phyloP scores from a whole-genome alignment of 2,888 invertebrate species.

The Tenthredo amoena region DNA sequence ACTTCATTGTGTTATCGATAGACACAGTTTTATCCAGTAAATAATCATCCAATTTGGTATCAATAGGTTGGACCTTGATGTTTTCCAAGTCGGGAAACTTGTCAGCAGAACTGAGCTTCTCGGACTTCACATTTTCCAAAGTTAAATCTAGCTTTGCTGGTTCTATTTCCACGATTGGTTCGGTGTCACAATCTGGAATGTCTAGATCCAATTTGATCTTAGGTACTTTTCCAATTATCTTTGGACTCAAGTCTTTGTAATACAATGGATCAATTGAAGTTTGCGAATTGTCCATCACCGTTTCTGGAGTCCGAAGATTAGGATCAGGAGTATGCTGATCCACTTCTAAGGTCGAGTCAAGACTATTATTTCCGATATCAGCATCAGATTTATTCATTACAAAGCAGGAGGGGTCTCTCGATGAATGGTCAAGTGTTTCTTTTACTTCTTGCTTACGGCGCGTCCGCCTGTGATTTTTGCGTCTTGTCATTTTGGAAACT shows the following conservation, averaged over 20 bases:
- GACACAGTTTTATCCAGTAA: slow-evolving; percentile 39
- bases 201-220: slow-evolving; percentile 64
- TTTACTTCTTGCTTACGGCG: slow-evolving; percentile 45
- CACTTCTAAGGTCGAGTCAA: slow-evolving; percentile 53
- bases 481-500: slow-evolving; percentile 56
- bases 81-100: neutral
- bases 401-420: slow-evolving; percentile 52
- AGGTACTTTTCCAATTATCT: slow-evolving; percentile 59
- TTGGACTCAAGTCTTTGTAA: slow-evolving; percentile 65
- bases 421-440: slow-evolving; percentile 25
- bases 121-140: slow-evolving; percentile 4
- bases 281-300: slow-evolving; percentile 60
- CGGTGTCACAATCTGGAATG: slow-evolving; percentile 61
- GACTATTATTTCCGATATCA: slow-evolving; percentile 30
- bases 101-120: neutral
- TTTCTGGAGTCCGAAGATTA: slow-evolving; percentile 64
- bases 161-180: slow-evolving; percentile 31
- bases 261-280: slow-evolving; percentile 56
- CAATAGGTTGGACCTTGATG: slow-evolving; percentile 1
- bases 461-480: slow-evolving; percentile 55
- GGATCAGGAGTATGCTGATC: slow-evolving; percentile 30
- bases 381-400: slow-evolving; percentile 34
- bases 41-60: slow-evolving; percentile 25
- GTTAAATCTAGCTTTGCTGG: slow-evolving; percentile 5
- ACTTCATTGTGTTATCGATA: neutral